Base-by-base conservation (phyloP, 1,140 invertebrate genomes). In the Trissolcus basalis region DNA sequence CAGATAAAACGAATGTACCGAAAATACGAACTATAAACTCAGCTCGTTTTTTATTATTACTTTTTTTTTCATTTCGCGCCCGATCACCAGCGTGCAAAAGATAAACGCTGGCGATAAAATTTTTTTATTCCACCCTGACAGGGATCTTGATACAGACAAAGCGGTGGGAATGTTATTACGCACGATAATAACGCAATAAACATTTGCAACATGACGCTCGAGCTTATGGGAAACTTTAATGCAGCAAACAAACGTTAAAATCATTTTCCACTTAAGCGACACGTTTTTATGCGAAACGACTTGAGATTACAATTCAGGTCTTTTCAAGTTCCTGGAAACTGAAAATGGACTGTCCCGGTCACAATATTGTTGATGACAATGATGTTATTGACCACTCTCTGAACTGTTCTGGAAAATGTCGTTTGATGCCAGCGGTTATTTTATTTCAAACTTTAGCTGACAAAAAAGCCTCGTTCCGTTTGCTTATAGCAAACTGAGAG, bases 121-220 rank as follows among this genome's bases (percentile, higher is more conserved):
- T 53, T 65, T 27, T 58, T 64, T 73, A 73, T 73, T 64, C 27
- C 55, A 65, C 65, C 60, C 54, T 73, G 60, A 65, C 69, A 65
- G 60, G 48, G 48, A 73, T 73, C 61, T 73, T 73, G 71, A 74
- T 68, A 58, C 58, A 5, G 36, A 16, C 49, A 56, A 56, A 74
- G 54, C 67, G 61, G 61, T 51, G 70, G 61, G 56, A 74, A 74
- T 67, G 61, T 60, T 74, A 74, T 67, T 61, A 67, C 51, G 51
- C 19, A 15, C 51, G 58, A 68, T 74, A 74, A 74, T 58, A 56
- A 50, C 16, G 71, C 39, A 74, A 53, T 68, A 74, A 74, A 68
- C 63, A 74, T 74, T 74, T 68, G 71, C 39, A 50, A 61, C 56
- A 32, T n/a, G 36, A 35, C 45, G 61, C 60, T 35, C 44, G n/a